phyloP scores from a whole-genome alignment of 2,113 vertebrate species.

The Pollachius pollachius region DNA sequence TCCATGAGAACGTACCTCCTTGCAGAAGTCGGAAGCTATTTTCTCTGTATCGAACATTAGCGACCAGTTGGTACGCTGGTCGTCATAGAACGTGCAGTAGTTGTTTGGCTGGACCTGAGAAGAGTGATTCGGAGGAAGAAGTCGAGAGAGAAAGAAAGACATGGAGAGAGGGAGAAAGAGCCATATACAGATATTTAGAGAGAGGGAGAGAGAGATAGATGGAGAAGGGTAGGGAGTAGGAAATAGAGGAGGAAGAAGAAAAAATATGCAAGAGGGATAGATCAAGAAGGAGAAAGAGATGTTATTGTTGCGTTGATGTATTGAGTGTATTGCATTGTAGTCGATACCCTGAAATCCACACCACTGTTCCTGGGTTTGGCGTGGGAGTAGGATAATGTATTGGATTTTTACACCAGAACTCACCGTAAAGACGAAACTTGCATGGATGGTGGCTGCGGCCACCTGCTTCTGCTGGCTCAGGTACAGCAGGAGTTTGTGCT shows the following conservation, averaged over 20 bases:
- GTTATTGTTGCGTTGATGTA: too few relatives aligned
- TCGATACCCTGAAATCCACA: too few relatives aligned
- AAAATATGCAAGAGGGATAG: too few relatives aligned
- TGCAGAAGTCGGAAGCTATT: slow-evolving; percentile 82
- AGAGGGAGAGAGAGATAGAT: too few relatives aligned
- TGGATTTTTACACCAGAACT: slow-evolving; percentile 39
- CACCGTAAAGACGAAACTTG: slow-evolving; percentile 86
- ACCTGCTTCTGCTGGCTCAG: slow-evolving; percentile 91
- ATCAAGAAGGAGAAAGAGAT: too few relatives aligned
- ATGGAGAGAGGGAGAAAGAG: background rate
- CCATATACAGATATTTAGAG: background rate
- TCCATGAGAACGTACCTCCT: slow-evolving; percentile 76
- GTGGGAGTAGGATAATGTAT: too few relatives aligned
- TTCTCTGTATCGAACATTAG: slow-evolving; percentile 94
- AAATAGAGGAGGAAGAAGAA: too few relatives aligned
- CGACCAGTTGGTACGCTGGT: slow-evolving; percentile 96
- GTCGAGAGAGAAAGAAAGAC: background rate
- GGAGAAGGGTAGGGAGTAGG: too few relatives aligned
- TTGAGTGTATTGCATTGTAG: too few relatives aligned
- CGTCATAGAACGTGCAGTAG: slow-evolving; percentile 94
- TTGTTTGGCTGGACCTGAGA: slow-evolving; percentile 87
- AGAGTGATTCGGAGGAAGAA: slow-evolving; percentile 6
- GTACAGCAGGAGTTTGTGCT: slow-evolving; percentile 96
- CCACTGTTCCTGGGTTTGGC: too few relatives aligned
- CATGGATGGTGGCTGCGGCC: slow-evolving; percentile 81